Conservation (phyloP, 2,888 invertebrate species). For the Tetragnatha montana region DNA sequence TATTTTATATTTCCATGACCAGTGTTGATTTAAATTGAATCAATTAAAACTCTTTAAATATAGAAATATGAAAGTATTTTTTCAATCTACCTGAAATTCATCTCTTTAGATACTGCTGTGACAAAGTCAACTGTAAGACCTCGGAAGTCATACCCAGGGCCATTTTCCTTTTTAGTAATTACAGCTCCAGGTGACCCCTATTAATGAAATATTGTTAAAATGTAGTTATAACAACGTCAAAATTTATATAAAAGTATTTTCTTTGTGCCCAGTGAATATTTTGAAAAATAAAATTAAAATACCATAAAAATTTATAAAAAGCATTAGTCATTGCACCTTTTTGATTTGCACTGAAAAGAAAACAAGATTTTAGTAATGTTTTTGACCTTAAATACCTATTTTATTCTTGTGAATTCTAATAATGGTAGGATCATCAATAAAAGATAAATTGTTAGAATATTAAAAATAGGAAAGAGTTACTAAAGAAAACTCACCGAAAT, state of each 20-base stretch:
- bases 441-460: no score
- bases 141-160: background rate
- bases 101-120: slow-evolving; percentile 83
- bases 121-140: slow-evolving; percentile 82
- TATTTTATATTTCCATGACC: background rate
- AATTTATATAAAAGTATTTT: background rate
- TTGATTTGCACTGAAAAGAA: no score
- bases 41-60: background rate
- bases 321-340: no score
- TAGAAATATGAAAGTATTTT: background rate
- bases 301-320: background rate
- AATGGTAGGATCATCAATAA: no score
- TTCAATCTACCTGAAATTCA: slow-evolving; percentile 85
- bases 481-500: slow-evolving; percentile 71
- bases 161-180: background rate
- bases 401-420: background rate
- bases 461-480: no score
- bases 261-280: background rate
- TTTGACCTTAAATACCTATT: no score
- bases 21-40: background rate
- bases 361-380: no score
- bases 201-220: background rate
- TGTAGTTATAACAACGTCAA: background rate
- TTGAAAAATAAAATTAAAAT: background rate
- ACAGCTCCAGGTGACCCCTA: slow-evolving; percentile 62